A percentile compares a stretch with the other conserved stretches of the same genome.
These are phyloP conservation scores for Lamellibrachia luymesi DNA, from an alignment of 1,140 invertebrate genomes.

Conservation along the genomic window DNA sequence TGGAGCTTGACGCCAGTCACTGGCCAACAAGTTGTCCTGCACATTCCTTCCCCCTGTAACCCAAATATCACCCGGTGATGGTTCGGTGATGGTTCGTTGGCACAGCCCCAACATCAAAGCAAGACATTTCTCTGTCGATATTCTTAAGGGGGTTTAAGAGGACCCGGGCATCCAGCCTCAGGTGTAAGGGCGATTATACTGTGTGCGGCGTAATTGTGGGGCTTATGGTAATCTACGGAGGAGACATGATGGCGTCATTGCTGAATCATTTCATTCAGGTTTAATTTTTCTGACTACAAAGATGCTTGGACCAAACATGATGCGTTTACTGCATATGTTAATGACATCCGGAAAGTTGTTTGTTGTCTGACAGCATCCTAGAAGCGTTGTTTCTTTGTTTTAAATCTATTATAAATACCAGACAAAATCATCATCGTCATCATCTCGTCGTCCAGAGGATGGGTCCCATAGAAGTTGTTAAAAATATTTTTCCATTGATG, in stretches of 20 bases:
- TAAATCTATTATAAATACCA: neutral
- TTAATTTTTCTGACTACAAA: neutral
- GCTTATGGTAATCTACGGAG: neutral
- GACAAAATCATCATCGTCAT: neutral
- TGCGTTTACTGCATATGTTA: neutral
- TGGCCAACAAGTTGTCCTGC: neutral
- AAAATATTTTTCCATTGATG: no score
- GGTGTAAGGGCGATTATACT: neutral
- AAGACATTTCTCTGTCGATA: neutral
- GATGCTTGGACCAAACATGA: neutral
- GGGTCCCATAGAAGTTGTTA: no score
- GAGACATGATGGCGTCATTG: neutral
- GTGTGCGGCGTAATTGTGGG: neutral
- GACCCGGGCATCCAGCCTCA: no score
- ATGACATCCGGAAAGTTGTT: neutral
- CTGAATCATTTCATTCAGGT: neutral
- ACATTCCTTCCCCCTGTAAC: neutral
- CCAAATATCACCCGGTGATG: neutral
- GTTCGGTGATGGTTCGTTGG: neutral
- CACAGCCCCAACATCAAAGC: neutral
- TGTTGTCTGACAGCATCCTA: neutral
- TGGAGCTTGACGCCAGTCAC: neutral
- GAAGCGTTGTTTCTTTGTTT: neutral
- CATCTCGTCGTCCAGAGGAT: no score
- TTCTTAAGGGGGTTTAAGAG: neutral